Percentiles rank a stretch among this genome's conserved stretches.
Evolutionary conservation across 2,113 vertebrate species (phyloP).

Genomic region (Microcebus lehilahytsara): DNA sequence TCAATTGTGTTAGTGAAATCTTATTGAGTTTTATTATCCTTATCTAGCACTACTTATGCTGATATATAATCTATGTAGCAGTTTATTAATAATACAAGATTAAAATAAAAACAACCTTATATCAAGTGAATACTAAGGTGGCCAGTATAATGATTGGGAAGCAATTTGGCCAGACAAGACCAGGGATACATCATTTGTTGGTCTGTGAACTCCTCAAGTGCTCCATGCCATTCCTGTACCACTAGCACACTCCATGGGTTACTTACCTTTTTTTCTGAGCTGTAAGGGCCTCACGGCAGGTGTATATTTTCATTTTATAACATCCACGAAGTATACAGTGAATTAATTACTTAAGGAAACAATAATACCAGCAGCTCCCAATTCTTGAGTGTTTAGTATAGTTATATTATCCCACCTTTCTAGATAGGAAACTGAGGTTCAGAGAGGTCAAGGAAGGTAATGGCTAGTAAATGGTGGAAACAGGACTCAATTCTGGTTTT

Average conservation of each 20-base stretch:
- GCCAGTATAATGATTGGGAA: not conserved
- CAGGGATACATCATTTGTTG: not conserved
- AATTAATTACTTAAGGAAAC: constrained; percentile 16
- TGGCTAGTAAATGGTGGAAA: not conserved
- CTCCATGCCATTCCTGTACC: not conserved
- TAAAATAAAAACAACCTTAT: constrained; percentile 2
- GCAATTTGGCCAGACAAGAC: not conserved
- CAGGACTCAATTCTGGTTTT: not conserved
- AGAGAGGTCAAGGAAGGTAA: not conserved
- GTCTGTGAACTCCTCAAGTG: not conserved
- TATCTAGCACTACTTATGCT: not conserved
- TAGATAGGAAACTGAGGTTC: not conserved
- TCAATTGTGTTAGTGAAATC: constrained; percentile 34
- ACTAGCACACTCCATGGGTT: not conserved
- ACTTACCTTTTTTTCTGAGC: not conserved
- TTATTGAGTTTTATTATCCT: not conserved
- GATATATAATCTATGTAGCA: not conserved
- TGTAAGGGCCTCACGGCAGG: not conserved
- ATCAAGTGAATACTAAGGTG: not conserved
- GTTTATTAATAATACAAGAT: constrained; percentile 16
- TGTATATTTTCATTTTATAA: constrained; percentile 29
- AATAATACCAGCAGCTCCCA: not conserved
- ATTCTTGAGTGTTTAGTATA: constrained; percentile 26
- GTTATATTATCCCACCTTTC: not conserved
- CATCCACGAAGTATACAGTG: not conserved